A percentile compares a stretch with the other conserved stretches of the same genome.
Conservation (phyloP, 2,888 invertebrate species). For the Gisinianus flammeolus region DNA sequence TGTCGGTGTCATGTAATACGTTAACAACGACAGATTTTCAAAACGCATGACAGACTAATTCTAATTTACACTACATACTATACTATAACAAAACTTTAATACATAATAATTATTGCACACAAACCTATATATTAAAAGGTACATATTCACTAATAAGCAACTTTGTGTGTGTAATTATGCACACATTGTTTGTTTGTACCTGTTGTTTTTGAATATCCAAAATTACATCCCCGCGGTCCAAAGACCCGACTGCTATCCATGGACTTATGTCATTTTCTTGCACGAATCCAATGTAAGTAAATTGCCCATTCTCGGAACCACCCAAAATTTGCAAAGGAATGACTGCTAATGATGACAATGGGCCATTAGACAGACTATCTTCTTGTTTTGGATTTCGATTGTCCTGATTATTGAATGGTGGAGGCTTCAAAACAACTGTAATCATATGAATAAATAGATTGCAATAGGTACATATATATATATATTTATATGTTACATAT, state of each 20-base stretch:
- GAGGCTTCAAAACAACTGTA: conserved; percentile 51
- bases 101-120: too few relatives aligned
- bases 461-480: too few relatives aligned
- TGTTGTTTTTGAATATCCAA: conserved; percentile 58
- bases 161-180: too few relatives aligned
- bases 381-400: conserved; percentile 40
- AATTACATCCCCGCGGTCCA: conserved; percentile 58
- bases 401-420: conserved; percentile 23
- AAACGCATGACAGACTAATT: too few relatives aligned
- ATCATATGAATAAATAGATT: too few relatives aligned
- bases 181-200: too few relatives aligned
- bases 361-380: conserved; percentile 32
- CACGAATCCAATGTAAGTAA: conserved; percentile 61
- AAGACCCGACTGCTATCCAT: conserved; percentile 58
- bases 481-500: background rate
- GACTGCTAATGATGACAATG: conserved; percentile 15
- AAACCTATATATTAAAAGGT: too few relatives aligned
- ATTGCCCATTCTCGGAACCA: conserved; percentile 65
- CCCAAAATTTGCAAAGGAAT: conserved; percentile 62
- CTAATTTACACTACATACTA: too few relatives aligned
- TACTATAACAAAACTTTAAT: too few relatives aligned
- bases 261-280: conserved; percentile 54
- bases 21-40: too few relatives aligned
- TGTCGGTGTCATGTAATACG: too few relatives aligned
- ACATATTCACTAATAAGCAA: too few relatives aligned